phyloP scores from a whole-genome alignment of 2,888 invertebrate genomes.

The Camponotus fellah region DNA sequence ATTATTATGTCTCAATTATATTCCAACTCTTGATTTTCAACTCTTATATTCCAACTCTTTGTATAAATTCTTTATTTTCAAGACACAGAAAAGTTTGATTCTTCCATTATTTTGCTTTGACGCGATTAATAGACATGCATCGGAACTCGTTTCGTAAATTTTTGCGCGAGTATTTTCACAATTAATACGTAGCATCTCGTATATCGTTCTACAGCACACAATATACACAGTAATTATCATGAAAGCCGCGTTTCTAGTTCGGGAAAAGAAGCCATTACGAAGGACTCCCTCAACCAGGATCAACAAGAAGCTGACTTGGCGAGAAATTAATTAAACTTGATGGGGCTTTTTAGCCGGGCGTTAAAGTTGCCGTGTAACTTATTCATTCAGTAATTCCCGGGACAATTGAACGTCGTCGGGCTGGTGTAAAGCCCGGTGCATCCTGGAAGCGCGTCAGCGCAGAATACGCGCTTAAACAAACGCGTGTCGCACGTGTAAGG shows the following conservation, averaged over 20 bases:
- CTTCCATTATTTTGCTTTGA: background rate
- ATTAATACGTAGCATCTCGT: constrained; percentile 7
- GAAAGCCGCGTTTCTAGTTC: constrained; percentile 33
- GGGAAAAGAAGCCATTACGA: constrained; percentile 31
- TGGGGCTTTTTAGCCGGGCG: constrained; percentile 45
- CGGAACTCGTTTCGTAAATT: background rate
- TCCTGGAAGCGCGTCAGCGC: constrained; percentile 29
- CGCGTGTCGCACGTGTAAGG: constrained; percentile 57
- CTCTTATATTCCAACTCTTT: no score
- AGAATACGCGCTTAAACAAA: constrained; percentile 63
- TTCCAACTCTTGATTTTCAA: no score
- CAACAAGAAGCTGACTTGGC: constrained; percentile 49
- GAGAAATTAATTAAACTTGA: constrained; percentile 55
- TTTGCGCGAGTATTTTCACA: background rate
- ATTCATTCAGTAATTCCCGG: constrained; percentile 55
- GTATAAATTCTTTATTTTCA: background rate
- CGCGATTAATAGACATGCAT: background rate
- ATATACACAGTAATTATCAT: constrained; percentile 33
- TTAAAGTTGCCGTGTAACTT: constrained; percentile 53
- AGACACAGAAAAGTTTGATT: background rate
- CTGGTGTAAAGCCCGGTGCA: constrained; percentile 25
- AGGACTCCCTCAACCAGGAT: constrained; percentile 22
- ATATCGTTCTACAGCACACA: background rate
- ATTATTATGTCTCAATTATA: background rate
- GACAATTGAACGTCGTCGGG: constrained; percentile 48